Percentiles rank a stretch among this genome's conserved stretches.
phyloP scores from a whole-genome alignment of 1,140 invertebrate species.

The Apis florea region DNA sequence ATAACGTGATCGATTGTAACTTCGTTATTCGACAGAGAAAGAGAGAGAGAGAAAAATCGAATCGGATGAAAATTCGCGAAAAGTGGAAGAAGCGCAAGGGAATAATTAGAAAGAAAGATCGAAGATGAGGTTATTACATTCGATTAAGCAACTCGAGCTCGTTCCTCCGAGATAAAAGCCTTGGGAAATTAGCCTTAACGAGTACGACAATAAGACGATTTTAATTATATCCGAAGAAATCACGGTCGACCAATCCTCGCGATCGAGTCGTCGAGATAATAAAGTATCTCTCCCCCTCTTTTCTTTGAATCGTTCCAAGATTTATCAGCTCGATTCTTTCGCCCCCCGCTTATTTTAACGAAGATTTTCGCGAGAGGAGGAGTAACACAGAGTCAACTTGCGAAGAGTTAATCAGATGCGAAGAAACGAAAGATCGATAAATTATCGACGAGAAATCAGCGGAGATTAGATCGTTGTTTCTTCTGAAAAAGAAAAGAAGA shows the following conservation, averaged over 20 bases:
- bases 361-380: constrained; percentile 10
- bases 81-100: neutral
- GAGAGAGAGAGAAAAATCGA: too few species aligned
- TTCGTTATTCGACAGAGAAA: too few species aligned
- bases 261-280: constrained; percentile 20
- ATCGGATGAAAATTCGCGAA: too few species aligned
- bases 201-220: constrained; percentile 30
- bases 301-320: neutral
- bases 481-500: neutral
- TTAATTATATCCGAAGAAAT: constrained; percentile 14
- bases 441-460: neutral
- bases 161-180: neutral
- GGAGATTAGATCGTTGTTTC: neutral
- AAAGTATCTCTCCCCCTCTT: neutral
- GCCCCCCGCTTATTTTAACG: neutral
- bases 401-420: neutral
- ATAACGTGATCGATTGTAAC: too few species aligned
- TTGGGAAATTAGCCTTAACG: constrained; percentile 38
- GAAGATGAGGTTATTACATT: constrained; percentile 18
- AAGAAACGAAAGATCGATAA: neutral
- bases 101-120: constrained; percentile 15
- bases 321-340: constrained; percentile 15
- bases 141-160: constrained; percentile 9
- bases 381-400: constrained; percentile 8
- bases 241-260: neutral